Evolutionary conservation across 2,797 vertebrate genomes (phyloP).

Genomic region (Crenichthys baileyi): DNA sequence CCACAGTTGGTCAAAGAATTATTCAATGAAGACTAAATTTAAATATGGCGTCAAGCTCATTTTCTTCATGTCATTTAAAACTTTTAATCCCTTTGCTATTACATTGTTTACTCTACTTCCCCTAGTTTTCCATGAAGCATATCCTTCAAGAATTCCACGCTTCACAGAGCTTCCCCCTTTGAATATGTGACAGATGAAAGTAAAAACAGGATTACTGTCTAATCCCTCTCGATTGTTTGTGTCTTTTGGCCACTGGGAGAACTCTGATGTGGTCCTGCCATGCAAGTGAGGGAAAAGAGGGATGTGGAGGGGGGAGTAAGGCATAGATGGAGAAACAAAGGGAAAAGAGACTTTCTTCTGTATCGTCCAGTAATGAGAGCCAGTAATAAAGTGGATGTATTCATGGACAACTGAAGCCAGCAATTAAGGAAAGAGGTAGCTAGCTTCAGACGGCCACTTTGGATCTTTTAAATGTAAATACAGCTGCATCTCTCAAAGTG

Average conservation of each 20-base stretch:
- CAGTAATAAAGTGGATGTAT: conserved; percentile 79
- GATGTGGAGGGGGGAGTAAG: conserved; percentile 12
- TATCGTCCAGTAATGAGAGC: conserved; percentile 80
- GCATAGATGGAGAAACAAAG: conserved; percentile 29
- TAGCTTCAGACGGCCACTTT: conserved; percentile 81
- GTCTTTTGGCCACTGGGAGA: conserved; percentile 76
- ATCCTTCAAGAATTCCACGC: conserved; percentile 71
- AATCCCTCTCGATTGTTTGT: conserved; percentile 84
- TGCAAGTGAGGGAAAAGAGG: conserved; percentile 50
- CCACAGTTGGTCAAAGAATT: conserved; percentile 40
- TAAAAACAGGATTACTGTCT: conserved; percentile 81
- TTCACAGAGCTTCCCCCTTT: conserved; percentile 67
- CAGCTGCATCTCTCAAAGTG: conserved; percentile 77
- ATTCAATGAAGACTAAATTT: conserved; percentile 39
- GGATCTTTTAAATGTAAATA: conserved; percentile 88
- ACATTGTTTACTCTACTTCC: conserved; percentile 70
- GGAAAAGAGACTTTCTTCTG: conserved; percentile 61
- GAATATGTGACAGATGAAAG: conserved; percentile 80
- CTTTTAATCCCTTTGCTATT: conserved; percentile 65
- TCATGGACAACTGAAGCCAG: conserved; percentile 83
- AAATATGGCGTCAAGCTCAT: conserved; percentile 61
- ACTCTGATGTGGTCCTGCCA: conserved; percentile 72
- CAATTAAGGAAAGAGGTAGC: conserved; percentile 83
- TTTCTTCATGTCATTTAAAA: conserved; percentile 71
- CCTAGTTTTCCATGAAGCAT: conserved; percentile 69